Evolutionary conservation across 2,113 vertebrate genomes (phyloP).

Genomic region (Climacteris rufus): DNA sequence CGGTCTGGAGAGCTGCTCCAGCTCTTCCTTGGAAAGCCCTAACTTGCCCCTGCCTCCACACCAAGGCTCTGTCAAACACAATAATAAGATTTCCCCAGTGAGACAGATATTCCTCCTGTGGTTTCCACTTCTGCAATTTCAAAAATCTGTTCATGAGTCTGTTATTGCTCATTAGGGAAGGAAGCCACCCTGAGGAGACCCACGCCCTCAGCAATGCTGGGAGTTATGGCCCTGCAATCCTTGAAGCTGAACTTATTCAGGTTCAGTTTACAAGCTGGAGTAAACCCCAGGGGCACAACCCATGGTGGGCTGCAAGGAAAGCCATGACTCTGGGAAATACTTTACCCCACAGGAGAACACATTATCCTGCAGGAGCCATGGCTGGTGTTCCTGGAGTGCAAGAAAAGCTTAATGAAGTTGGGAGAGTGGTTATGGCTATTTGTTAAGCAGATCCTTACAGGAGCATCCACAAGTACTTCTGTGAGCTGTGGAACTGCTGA

Average conservation of each 20-base stretch:
- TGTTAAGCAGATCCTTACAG: background rate
- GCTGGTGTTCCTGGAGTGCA: accelerated
- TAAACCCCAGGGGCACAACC: too few species aligned
- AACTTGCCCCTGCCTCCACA: background rate
- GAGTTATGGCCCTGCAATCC: background rate
- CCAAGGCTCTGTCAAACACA: accelerated
- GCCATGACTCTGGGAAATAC: background rate
- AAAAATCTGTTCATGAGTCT: background rate
- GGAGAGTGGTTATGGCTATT: accelerated
- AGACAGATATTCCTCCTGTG: background rate
- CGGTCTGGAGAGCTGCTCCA: background rate
- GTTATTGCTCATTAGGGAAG: background rate
- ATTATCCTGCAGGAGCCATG: background rate
- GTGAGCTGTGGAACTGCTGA: background rate
- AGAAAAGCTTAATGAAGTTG: background rate
- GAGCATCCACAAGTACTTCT: background rate
- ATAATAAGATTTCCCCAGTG: background rate
- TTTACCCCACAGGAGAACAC: background rate
- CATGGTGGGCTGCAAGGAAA: background rate
- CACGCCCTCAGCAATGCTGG: background rate
- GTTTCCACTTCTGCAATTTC: slow-evolving; percentile 51
- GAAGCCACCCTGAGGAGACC: background rate
- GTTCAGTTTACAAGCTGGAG: accelerated
- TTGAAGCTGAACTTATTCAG: background rate
- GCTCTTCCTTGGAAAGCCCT: background rate